Evolutionary conservation across 2,113 vertebrate species (phyloP).

Genomic region (Megalops atlanticus): DNA sequence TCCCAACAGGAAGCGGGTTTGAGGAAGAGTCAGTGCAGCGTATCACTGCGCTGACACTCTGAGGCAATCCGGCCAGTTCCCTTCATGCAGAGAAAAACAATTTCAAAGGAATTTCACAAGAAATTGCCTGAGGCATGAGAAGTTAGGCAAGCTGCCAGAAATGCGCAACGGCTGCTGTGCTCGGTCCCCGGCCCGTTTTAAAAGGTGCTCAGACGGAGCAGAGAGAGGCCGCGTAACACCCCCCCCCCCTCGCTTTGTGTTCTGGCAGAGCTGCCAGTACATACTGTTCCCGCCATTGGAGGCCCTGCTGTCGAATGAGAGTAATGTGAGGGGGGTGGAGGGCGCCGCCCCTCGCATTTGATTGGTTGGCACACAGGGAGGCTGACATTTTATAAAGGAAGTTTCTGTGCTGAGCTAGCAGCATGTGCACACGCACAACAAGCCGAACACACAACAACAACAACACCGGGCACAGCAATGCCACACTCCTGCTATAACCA

Average conservation of each 20-base stretch:
- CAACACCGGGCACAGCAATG: neutral
- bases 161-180: neutral
- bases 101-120: neutral
- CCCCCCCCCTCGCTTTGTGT: neutral
- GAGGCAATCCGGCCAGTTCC: neutral
- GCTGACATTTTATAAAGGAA: slow-evolving; percentile 9
- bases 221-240: neutral
- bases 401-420: accelerated
- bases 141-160: neutral
- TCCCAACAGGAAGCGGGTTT: no score
- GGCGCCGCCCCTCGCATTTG: neutral
- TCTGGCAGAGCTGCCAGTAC: slow-evolving; percentile 21
- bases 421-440: neutral
- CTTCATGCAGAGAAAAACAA: neutral
- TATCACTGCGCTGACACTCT: no score
- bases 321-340: neutral
- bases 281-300: slow-evolving; percentile 19
- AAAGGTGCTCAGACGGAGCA: neutral
- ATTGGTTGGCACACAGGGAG: slow-evolving; percentile 17
- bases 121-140: neutral
- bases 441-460: neutral
- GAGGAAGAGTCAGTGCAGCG: no score
- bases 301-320: neutral
- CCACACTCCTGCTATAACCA: no score
- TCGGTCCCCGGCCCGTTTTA: neutral